Evolutionary conservation across 2,797 vertebrate species (phyloP).

Genomic region (Mormyrus hasselquistii): DNA sequence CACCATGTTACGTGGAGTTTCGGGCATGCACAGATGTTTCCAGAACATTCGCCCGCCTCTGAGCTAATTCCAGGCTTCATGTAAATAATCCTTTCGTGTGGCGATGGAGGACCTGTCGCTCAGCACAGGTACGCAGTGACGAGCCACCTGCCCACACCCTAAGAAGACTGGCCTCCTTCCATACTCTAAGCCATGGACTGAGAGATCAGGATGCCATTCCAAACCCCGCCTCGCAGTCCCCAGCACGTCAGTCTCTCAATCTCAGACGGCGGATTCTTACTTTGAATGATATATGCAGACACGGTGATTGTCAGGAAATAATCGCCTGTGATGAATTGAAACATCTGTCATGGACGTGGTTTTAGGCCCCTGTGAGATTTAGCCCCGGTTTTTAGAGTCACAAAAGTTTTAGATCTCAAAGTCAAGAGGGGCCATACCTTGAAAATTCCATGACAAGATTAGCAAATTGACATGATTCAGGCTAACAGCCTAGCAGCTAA

Average conservation of each 20-base stretch:
- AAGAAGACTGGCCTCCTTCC: neutral
- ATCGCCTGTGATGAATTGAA: neutral
- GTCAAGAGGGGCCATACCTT: neutral
- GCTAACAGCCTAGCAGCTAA: neutral
- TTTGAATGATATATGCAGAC: neutral
- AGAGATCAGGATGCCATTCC: neutral
- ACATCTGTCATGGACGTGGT: neutral
- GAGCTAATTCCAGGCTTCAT: neutral
- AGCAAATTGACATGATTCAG: neutral
- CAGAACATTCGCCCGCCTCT: neutral
- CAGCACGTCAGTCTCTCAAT: neutral
- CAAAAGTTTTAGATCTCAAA: neutral
- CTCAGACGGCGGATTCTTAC: neutral
- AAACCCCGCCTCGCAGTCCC: neutral
- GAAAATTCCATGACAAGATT: neutral
- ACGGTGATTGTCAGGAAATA: neutral
- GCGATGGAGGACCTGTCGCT: neutral
- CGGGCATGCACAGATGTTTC: neutral
- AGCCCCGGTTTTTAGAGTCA: neutral
- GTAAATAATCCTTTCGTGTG: neutral
- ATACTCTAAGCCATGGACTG: neutral
- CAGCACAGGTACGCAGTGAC: neutral
- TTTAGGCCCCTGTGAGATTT: neutral
- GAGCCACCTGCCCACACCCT: neutral
- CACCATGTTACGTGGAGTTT: neutral